phyloP scores from a whole-genome alignment of 2,888 invertebrate species.

The Microdon myrmicae region DNA sequence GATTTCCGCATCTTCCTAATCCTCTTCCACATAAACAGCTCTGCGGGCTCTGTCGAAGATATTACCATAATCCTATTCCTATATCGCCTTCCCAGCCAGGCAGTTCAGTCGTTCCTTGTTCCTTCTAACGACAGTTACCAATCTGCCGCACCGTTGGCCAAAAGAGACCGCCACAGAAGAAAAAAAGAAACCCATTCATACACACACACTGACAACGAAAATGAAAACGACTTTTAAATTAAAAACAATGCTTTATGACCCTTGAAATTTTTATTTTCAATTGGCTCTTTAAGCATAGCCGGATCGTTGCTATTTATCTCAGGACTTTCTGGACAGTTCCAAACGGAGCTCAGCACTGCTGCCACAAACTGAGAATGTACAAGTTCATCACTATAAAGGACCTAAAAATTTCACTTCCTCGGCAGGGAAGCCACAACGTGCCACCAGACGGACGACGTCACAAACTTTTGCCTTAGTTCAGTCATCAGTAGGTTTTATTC shows the following conservation, averaged over 20 bases:
- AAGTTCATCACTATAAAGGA: constrained; percentile 31
- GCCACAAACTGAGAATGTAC: constrained; percentile 16
- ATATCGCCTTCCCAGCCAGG: constrained; percentile 9
- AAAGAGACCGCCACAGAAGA: constrained; percentile 3
- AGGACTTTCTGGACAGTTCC: constrained; percentile 9
- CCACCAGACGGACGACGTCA: constrained; percentile 42
- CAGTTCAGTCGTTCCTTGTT: background rate
- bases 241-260: constrained; percentile 51
- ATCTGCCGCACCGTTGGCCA: constrained; percentile 22
- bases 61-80: constrained; percentile 21
- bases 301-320: constrained; percentile 32
- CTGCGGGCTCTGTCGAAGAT: background rate
- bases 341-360: background rate
- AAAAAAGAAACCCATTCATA: no score
- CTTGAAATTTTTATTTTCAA: constrained; percentile 52
- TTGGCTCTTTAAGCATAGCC: constrained; percentile 34
- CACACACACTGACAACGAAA: constrained; percentile 17
- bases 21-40: constrained; percentile 15
- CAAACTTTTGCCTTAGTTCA: constrained; percentile 29
- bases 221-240: constrained; percentile 44
- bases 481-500: background rate
- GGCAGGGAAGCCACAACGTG: constrained; percentile 1
- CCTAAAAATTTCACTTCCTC: constrained; percentile 35
- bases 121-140: background rate
- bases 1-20: constrained; percentile 6